These are phyloP conservation scores for Chaetoderma sp. DNA, from an alignment of 2,888 invertebrate genomes.

Conservation along the genomic window DNA sequence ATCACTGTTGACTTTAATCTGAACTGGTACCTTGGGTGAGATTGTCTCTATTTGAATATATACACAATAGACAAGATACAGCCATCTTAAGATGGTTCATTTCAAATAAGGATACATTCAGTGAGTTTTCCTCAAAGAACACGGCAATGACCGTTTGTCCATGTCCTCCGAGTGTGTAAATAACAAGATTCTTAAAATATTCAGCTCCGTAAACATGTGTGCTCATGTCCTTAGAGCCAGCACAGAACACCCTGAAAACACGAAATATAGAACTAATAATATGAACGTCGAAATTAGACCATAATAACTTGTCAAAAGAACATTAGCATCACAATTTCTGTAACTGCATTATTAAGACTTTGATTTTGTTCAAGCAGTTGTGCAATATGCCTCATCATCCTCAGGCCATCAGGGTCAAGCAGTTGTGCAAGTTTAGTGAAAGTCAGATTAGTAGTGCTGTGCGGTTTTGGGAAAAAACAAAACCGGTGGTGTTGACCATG, in stretches of 20 bases:
- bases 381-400: not conserved
- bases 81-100: no score
- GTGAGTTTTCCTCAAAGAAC: conserved; percentile 87
- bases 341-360: not conserved
- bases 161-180: conserved; percentile 85
- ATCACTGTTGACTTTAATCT: no score
- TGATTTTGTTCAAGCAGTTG: no score
- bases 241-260: conserved; percentile 78
- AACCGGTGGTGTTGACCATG: no score
- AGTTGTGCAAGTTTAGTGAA: no score
- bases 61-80: no score
- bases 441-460: no score
- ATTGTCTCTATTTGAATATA: no score
- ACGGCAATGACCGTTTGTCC: conserved; percentile 86
- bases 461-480: no score
- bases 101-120: conserved; percentile 82
- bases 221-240: conserved; percentile 91
- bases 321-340: not conserved
- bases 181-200: conserved; percentile 81
- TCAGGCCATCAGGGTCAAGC: no score
- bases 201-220: conserved; percentile 84
- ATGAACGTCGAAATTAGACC: not conserved
- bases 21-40: no score
- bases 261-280: not conserved
- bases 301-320: not conserved